Base-by-base conservation (phyloP, 2,113 vertebrate genomes). In the Antigone vipio region DNA sequence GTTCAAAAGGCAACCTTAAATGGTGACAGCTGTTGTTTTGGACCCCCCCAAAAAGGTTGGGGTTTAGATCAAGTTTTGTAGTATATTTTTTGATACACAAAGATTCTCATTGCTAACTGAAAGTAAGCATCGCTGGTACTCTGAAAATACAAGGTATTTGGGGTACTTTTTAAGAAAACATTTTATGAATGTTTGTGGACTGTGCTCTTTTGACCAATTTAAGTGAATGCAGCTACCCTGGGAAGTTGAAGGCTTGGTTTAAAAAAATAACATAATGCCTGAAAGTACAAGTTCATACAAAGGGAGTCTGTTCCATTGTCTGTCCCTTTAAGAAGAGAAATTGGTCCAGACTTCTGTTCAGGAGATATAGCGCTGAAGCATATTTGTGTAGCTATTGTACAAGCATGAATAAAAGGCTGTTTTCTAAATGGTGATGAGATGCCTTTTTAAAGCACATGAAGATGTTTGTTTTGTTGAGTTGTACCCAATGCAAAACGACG, bases 401-500 rank as follows among this genome's bases (percentile, higher is more conserved):
- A 89, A 86, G 47, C n/a, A 40, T 1, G 10, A 94, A 88, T 53
- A 94, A 91, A 62, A 84, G 76, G 19, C 42, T 53, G 9, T 45
- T 55, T 93, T 90, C 83, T 63, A 73, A 66, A 35, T 38, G 60
- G 53, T 42, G 66, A 85, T 38, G 20, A 42, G 62, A 78, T 35
- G 68, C 29, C 34, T 85, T 85, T 93, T 96, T 69, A 94, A 95
- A 95, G 64, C 40, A 88, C 93, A 49, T 63, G 80, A 97, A 88
- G 63, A 73, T 9, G 23, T 97, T 96, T 92, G 81, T 96, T 93
- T 97, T 97, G 93, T 55, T 91, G 87, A 97, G 92, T 95, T 56
- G 49, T 42, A 67, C 60, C 59, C 93, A 69, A 27, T 26, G 20
- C 66, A 89, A 90, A 98, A 82, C 2, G 29, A 95, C 75, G 84